phyloP scores from a whole-genome alignment of 2,888 invertebrate species.

The Calliopum simillimum region DNA sequence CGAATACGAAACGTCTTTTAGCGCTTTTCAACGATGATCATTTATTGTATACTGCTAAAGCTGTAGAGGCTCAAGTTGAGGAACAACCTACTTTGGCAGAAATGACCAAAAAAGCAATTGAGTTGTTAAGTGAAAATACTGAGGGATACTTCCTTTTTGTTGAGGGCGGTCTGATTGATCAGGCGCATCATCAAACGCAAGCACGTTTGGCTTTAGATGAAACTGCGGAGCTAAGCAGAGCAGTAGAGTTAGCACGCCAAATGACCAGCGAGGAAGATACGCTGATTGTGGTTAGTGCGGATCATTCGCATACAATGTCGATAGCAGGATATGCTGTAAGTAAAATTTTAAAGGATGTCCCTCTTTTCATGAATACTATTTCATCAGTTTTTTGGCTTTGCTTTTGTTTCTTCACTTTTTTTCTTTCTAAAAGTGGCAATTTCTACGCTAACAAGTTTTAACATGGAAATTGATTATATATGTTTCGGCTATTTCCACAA shows the following conservation, averaged over 20 bases:
- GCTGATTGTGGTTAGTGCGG: conserved; percentile 82
- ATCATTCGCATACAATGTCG: conserved; percentile 83
- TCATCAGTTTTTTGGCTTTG: not conserved
- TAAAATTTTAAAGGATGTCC: not conserved
- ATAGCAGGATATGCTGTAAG: conserved; percentile 74
- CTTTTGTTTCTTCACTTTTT: not conserved
- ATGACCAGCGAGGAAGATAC: conserved; percentile 78
- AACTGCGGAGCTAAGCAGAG: conserved; percentile 77
- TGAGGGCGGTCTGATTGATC: conserved; percentile 43
- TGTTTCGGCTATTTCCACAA: no score
- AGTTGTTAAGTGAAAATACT: conserved; percentile 68
- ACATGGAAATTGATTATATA: no score
- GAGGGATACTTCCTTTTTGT: conserved; percentile 41
- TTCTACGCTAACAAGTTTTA: no score
- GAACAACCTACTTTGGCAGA: conserved; percentile 76
- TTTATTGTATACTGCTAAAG: conserved; percentile 77
- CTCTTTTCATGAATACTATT: not conserved
- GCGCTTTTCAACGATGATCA: conserved; percentile 77
- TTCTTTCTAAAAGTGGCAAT: no score
- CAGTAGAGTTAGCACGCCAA: conserved; percentile 73
- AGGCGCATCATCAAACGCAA: conserved; percentile 60
- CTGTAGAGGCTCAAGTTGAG: conserved; percentile 63
- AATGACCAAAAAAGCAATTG: conserved; percentile 82
- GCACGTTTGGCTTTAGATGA: conserved; percentile 63
- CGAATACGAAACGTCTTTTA: conserved; percentile 71